Evolutionary conservation across 2,888 invertebrate genomes (phyloP), one percentile per base, ranked within the genome.

Genomic region (Blastobasis adustella): DNA sequence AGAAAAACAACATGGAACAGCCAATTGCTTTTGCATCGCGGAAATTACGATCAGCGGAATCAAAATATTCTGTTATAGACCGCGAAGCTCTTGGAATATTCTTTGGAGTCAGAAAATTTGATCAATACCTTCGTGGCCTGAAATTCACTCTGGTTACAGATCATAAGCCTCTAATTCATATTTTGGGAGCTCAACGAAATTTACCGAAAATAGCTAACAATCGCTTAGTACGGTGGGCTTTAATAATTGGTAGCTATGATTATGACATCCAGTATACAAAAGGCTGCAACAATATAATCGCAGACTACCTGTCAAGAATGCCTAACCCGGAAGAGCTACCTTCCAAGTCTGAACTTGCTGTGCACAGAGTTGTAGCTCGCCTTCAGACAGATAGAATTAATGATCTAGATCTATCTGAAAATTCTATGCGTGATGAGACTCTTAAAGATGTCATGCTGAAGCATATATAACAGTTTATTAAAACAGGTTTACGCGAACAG

Each of bases 51-150:
- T 7, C 45, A 8, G 51, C 54, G 0, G 54, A 54, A 49, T 38
- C 47, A 1, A 54, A 54, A 46, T 54, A 52, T 36, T 52, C 54
- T 8, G 54, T 54, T 4, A 54, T 54, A 9, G 49, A 54, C 43
- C 51, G 54, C 4, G 54, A 54, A 44, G 54, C 52, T 6, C 42
- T 54, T 1, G 54, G 48, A 4, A 54, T 54, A 1, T 54, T 54
- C n/a, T 55, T 54, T 44, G 55, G 53, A 43, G 52, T 54, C 10
- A 50, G 54, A 42, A 54, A 55, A 49, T 52, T 50, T 45, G 49
- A 54, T 40, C 54, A 54, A 44, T 54, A 49, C 46, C 42, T 55
- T 8, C 43, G 50, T 1, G 45, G 48, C 36, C 45, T 10, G 6
- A 44, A 44, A 52, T 55, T 52, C 37, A 52, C 43, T n/a, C 6